Evolutionary conservation across 2,113 vertebrate species (phyloP).

Genomic region (Centropristis striata): DNA sequence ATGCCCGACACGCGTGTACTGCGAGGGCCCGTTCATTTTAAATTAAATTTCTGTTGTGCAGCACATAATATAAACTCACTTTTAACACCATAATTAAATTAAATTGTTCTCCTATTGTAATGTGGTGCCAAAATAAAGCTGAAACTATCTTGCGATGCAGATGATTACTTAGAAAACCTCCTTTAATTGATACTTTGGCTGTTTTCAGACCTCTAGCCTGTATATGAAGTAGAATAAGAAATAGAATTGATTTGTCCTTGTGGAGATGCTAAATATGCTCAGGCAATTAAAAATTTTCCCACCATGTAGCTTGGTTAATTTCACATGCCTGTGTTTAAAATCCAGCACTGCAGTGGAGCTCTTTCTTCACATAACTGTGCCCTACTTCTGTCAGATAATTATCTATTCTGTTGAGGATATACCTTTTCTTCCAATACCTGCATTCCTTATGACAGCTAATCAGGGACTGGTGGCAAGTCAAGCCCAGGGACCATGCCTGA

Average conservation of each 20-base stretch:
- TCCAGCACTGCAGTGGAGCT: not conserved
- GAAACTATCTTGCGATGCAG: not conserved
- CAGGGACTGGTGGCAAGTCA: conserved; percentile 35
- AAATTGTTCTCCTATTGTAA: not conserved
- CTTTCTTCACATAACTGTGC: conserved; percentile 36
- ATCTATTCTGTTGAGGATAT: conserved; percentile 40
- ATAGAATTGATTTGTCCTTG: not conserved
- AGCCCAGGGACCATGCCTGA: conserved; percentile 39
- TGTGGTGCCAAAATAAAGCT: not conserved
- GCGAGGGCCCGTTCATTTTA: too few relatives aligned
- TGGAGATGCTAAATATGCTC: not conserved
- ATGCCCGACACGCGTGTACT: too few relatives aligned
- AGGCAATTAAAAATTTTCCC: not conserved
- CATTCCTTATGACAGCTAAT: conserved; percentile 64
- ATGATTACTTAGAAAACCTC: not conserved
- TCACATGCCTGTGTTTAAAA: not conserved
- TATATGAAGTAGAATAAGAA: not conserved
- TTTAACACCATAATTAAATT: not conserved
- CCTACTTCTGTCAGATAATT: conserved; percentile 76
- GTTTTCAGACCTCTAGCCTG: not conserved
- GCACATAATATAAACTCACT: not conserved
- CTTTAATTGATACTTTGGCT: not conserved
- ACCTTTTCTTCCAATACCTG: conserved; percentile 29
- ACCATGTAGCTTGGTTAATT: conserved; percentile 14
- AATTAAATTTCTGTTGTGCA: too few relatives aligned